These are phyloP conservation scores for Astropecten irregularis DNA, from an alignment of 53 echinoderm and acorn worm genomes.

Conservation along the genomic window DNA sequence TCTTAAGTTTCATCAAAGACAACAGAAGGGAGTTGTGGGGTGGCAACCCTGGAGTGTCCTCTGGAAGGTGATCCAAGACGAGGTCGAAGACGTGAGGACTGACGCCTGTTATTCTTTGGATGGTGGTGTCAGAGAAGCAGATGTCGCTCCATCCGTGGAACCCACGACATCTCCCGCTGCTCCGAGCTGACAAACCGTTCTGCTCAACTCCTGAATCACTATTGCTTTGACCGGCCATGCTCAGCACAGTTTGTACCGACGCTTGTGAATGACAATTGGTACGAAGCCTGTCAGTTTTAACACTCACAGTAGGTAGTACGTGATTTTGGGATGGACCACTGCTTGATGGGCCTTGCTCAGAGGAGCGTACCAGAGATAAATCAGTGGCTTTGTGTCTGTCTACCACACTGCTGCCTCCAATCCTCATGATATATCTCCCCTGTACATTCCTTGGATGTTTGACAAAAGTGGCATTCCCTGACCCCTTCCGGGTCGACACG, in stretches of 20 bases:
- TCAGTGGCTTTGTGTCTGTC: background rate
- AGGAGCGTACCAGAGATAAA: background rate
- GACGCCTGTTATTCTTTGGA: background rate
- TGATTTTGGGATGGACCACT: background rate
- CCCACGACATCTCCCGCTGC: background rate
- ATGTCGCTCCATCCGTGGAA: slow-evolving; percentile 46
- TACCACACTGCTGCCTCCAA: background rate
- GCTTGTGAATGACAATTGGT: background rate
- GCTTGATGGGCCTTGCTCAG: background rate
- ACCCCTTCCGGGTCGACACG: background rate
- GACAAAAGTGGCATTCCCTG: background rate
- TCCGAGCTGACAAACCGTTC: background rate
- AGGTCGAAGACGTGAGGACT: slow-evolving; percentile 14
- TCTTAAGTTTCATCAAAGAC: slow-evolving; percentile 38
- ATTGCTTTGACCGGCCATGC: background rate
- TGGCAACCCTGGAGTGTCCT: slow-evolving; percentile 3
- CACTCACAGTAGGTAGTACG: background rate
- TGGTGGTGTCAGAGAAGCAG: slow-evolving; percentile 23
- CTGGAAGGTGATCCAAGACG: background rate
- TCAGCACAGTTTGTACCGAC: slow-evolving; percentile 13
- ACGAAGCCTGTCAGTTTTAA: no score
- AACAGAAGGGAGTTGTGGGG: slow-evolving; percentile 25
- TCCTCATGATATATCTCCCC: background rate
- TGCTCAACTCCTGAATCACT: background rate
- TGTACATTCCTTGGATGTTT: background rate